phyloP scores from a whole-genome alignment of 1,140 invertebrate genomes.

The Zaprionus taronus region DNA sequence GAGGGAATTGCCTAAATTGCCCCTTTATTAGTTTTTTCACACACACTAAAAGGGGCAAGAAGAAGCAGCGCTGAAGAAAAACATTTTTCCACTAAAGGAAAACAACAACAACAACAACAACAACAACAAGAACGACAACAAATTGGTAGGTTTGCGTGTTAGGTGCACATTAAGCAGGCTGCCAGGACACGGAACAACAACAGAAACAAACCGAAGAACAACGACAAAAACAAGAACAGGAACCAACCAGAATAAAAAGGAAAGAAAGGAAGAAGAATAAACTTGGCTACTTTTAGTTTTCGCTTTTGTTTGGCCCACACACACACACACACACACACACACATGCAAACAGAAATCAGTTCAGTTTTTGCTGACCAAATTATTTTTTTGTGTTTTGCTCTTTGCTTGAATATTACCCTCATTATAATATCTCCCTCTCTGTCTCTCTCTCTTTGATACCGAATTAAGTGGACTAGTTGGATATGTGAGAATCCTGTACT shows the following conservation, averaged over 20 bases:
- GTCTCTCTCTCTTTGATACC: slow-evolving; percentile 55
- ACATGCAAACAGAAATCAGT: slow-evolving; percentile 27
- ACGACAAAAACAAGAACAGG: slow-evolving; percentile 16
- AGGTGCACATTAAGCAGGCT: slow-evolving; percentile 61
- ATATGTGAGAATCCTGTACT: slow-evolving; percentile 68
- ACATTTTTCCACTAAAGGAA: slow-evolving; percentile 44
- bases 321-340: slow-evolving; percentile 14
- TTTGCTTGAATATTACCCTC: slow-evolving; percentile 71
- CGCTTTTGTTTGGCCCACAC: slow-evolving; percentile 44
- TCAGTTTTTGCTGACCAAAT: slow-evolving; percentile 37
- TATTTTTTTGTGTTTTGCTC: slow-evolving; percentile 19
- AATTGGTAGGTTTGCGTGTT: slow-evolving; percentile 74
- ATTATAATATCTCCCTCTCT: slow-evolving; percentile 80
- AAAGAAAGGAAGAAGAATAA: not conserved
- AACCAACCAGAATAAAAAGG: slow-evolving; percentile 15
- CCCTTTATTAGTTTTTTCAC: slow-evolving; percentile 82
- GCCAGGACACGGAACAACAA: slow-evolving; percentile 36
- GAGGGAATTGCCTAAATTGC: slow-evolving; percentile 75
- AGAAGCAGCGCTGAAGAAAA: slow-evolving; percentile 17
- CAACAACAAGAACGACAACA: slow-evolving; percentile 49
- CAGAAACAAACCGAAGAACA: slow-evolving; percentile 2
- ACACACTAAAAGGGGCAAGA: slow-evolving; percentile 67
- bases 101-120: too few species aligned
- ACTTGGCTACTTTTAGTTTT: slow-evolving; percentile 69
- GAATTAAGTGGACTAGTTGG: slow-evolving; percentile 76